Evolutionary conservation across 2,113 vertebrate genomes (phyloP), one percentile per base, ranked within the genome.

Genomic region (Elanus axillaris): DNA sequence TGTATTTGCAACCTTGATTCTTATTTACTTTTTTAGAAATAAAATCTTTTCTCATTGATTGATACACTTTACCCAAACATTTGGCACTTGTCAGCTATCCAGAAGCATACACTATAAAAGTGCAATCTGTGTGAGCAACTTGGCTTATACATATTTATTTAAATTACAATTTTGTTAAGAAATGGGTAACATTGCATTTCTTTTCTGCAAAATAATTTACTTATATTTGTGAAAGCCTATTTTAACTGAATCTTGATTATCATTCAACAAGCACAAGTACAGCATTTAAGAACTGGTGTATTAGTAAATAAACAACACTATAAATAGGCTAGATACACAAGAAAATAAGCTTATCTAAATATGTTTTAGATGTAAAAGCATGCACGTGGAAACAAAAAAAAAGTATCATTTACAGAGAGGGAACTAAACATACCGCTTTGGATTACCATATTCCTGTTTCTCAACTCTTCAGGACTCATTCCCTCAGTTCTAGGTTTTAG

Each of bases 301-400:
- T 91, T 91, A 83, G 82, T 94, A 94, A 92, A 89, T 86, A 95
- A 93, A 78, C 77, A 87, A 26, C 25, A 68, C 36, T 80, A 94
- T 42, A 92, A 94, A 94, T 20, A 91, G 68, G 59, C 38, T 50
- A 81, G 53, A 83, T 56, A 88, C 36, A 92, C 11, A 76, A 92
- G 74, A 26, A 94, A 93, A 69, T 58, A 94, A 80, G 45, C 27
- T 83, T 73, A 77, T 86, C 79, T 92, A 86, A 92, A 50, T 73
- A 92, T 12, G 40, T 67, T 81, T 78, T 67, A 86, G 47, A 89
- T 71, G 29, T 77, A 91, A 73, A 92, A 86, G 23, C 38, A 68
- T 12, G 23, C 18, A 79, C 8, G 26, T 34, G 71, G 40, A 72
- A 95, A 90, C 43, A 88, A 66, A 47, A 71, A 23, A 55, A 67